Conservation (phyloP, 2,888 invertebrate species). For the Thecophora atra region DNA sequence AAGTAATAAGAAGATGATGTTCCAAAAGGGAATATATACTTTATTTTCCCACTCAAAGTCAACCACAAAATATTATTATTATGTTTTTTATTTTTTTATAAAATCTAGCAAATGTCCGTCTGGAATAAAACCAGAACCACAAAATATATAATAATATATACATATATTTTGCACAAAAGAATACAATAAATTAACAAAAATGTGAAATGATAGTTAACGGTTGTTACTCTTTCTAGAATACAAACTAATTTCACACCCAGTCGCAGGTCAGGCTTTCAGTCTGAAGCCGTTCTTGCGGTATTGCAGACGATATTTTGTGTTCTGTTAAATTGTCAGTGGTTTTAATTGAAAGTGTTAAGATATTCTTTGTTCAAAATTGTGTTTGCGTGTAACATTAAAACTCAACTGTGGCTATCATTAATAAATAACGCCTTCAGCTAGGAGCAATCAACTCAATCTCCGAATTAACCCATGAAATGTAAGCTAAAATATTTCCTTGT, state of each 20-base stretch:
- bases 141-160: no score
- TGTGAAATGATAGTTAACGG: no score
- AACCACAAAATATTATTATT: no score
- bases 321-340: not conserved
- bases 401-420: not conserved
- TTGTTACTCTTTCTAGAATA: not conserved
- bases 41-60: no score
- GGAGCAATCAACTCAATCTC: not conserved
- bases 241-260: not conserved
- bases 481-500: not conserved
- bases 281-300: constrained; percentile 11
- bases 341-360: not conserved
- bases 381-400: not conserved
- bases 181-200: no score
- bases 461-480: not conserved
- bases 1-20: no score
- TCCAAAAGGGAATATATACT: no score
- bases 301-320: not conserved
- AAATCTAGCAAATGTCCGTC: no score
- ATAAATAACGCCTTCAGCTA: not conserved
- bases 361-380: not conserved
- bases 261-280: constrained; percentile 19
- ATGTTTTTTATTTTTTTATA: no score
- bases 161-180: no score
- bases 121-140: no score